Evolutionary conservation across 2,888 invertebrate genomes (phyloP).

Genomic region (Drosophila borborema): DNA sequence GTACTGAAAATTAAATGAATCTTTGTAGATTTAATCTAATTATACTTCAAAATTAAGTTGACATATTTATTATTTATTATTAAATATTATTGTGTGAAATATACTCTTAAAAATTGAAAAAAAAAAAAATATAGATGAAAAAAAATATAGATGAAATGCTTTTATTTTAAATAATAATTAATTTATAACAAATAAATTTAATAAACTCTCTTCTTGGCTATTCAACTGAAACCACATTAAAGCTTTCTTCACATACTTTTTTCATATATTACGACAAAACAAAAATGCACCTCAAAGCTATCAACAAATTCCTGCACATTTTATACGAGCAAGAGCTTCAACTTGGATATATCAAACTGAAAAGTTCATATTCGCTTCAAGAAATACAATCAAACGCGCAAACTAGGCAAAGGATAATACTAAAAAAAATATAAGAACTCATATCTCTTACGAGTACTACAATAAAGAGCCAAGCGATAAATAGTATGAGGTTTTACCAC

Average conservation of each 20-base stretch:
- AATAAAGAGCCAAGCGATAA: background rate
- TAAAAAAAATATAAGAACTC: background rate
- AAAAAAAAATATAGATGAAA: too few relatives aligned
- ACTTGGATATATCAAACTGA: background rate
- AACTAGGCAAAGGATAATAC: background rate
- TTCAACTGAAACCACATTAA: background rate
- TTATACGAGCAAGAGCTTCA: background rate
- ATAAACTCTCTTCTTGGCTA: background rate
- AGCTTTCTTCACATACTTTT: too few relatives aligned
- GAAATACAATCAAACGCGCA: background rate
- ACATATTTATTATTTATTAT: too few relatives aligned
- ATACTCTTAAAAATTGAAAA: too few relatives aligned
- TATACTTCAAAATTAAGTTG: too few relatives aligned
- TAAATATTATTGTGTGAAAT: too few relatives aligned
- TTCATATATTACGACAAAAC: background rate
- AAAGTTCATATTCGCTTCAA: background rate
- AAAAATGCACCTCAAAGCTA: background rate
- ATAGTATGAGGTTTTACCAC: background rate
- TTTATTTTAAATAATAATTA: too few relatives aligned
- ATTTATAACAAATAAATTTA: too few relatives aligned
- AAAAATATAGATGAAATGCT: too few relatives aligned
- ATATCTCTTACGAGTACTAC: background rate
- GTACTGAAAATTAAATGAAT: too few relatives aligned
- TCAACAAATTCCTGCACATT: background rate
- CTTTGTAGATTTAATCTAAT: too few relatives aligned